A percentile compares a stretch with the other conserved stretches of the same genome.
Evolutionary conservation across 2,888 invertebrate genomes (phyloP).

Genomic region (Blomia tropicalis): DNA sequence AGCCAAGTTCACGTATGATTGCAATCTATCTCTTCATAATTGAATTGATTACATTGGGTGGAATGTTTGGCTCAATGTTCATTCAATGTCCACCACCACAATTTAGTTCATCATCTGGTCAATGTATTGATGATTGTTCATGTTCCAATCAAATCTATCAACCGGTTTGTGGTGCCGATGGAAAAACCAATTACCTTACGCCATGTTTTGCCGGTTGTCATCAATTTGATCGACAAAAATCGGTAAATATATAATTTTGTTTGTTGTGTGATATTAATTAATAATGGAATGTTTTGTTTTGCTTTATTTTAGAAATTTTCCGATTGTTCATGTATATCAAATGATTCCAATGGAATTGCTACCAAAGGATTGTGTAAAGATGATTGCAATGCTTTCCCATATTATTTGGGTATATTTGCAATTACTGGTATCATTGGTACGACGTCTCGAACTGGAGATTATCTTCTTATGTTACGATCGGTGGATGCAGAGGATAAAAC

Average conservation of each 20-base stretch:
- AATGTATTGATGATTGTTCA: constrained; percentile 27
- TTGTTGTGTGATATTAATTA: neutral
- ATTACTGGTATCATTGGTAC: constrained; percentile 44
- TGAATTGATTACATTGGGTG: constrained; percentile 12
- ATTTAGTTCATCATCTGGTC: neutral
- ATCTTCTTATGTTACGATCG: constrained; percentile 45
- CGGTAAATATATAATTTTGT: neutral
- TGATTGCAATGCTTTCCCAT: constrained; percentile 40
- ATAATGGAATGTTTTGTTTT: neutral
- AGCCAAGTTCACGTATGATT: constrained; percentile 18
- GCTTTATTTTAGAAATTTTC: constrained; percentile 24
- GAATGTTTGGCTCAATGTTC: neutral
- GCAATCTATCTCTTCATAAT: constrained; percentile 18
- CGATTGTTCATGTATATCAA: constrained; percentile 17
- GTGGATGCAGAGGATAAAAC: constrained; percentile 29
- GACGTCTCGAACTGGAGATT: constrained; percentile 50
- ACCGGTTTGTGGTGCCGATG: constrained; percentile 28
- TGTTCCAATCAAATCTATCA: constrained; percentile 28
- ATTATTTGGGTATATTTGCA: constrained; percentile 33
- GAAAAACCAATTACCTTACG: constrained; percentile 46
- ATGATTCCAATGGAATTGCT: constrained; percentile 19
- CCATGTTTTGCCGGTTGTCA: constrained; percentile 54
- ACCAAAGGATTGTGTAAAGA: constrained; percentile 41
- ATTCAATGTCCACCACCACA: constrained; percentile 16
- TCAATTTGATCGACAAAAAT: neutral